Conservation (phyloP, 2,888 invertebrate species). For the Cataglyphis livida region DNA sequence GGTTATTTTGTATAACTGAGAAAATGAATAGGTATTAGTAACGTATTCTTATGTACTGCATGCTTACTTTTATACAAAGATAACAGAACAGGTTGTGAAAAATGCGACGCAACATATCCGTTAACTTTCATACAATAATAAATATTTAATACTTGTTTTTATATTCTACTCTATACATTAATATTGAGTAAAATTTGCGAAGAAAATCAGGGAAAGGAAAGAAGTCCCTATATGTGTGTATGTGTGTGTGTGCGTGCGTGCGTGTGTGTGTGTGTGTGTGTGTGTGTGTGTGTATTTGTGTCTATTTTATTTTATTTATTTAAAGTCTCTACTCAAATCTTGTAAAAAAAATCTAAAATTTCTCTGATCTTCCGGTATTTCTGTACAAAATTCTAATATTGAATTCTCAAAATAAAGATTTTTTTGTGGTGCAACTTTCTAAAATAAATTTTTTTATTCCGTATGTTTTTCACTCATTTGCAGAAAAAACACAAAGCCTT, state of each 20-base stretch:
- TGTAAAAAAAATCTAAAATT: too few relatives aligned
- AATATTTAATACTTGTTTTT: constrained; percentile 24
- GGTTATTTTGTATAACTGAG: background rate
- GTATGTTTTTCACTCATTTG: too few relatives aligned
- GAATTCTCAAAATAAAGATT: too few relatives aligned
- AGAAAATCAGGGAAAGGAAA: background rate
- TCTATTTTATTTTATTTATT: background rate
- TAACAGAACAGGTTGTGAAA: constrained; percentile 45
- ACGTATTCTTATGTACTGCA: background rate
- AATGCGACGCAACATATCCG: constrained; percentile 9
- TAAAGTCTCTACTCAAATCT: too few relatives aligned
- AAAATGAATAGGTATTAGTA: constrained; percentile 9
- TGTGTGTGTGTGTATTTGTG: background rate
- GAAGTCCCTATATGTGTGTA: background rate
- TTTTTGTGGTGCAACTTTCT: too few relatives aligned
- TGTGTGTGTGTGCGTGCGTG: background rate
- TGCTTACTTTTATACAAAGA: constrained; percentile 12
- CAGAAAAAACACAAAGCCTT: too few relatives aligned
- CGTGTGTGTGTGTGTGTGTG: too few relatives aligned
- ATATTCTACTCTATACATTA: background rate
- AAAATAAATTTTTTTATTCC: too few relatives aligned
- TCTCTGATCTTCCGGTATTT: too few relatives aligned
- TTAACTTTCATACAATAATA: constrained; percentile 7
- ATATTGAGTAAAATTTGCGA: background rate
- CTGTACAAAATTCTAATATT: too few relatives aligned